Percentiles rank a stretch among this genome's conserved stretches.
These are phyloP conservation scores for Andrena bucephala DNA, from an alignment of 2,888 invertebrate genomes.

Conservation along the genomic window DNA sequence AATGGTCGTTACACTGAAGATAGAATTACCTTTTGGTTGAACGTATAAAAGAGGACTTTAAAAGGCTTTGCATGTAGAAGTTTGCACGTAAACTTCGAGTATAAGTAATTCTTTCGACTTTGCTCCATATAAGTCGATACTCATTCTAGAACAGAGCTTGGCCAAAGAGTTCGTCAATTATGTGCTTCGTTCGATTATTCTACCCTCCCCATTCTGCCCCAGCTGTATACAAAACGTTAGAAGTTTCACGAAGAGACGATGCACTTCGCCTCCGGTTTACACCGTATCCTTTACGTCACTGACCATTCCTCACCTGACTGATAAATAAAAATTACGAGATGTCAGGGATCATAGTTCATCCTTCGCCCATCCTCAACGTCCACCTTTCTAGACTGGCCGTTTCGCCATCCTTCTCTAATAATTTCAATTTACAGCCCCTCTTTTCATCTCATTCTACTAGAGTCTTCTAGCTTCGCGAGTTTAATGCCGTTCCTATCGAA, in stretches of 20 bases:
- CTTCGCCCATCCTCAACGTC: neutral
- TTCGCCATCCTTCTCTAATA: neutral
- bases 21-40: neutral
- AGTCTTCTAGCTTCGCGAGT: neutral
- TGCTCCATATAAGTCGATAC: conserved; percentile 14
- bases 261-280: conserved; percentile 2
- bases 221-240: neutral
- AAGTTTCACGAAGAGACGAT: conserved; percentile 1
- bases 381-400: conserved; percentile 13
- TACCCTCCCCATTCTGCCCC: neutral
- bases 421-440: neutral
- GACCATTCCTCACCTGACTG: conserved; percentile 12
- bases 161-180: conserved; percentile 13
- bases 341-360: conserved; percentile 6
- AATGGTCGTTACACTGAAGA: neutral
- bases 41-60: neutral
- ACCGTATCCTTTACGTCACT: conserved; percentile 3
- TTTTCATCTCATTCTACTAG: neutral
- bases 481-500: neutral
- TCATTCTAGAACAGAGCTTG: neutral
- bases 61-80: too few relatives aligned
- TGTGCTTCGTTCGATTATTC: neutral
- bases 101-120: neutral
- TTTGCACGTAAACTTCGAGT: neutral
- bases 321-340: conserved; percentile 17